These are phyloP conservation scores for Hetaerina americana DNA, from an alignment of 1,140 invertebrate genomes.

Conservation along the genomic window DNA sequence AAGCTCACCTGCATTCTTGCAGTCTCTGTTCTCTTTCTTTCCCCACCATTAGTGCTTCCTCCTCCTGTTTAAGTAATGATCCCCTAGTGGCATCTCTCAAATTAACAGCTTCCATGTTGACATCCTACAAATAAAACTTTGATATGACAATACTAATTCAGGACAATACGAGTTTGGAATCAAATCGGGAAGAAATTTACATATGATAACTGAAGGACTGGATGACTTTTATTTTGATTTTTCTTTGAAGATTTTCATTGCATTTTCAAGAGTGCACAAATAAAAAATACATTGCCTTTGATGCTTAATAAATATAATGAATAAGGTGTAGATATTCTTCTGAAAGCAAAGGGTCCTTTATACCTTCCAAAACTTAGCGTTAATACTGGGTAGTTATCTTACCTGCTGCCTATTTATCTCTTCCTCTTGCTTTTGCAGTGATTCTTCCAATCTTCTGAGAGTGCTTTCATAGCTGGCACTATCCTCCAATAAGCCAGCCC, in stretches of 20 bases:
- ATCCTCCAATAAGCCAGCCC: conserved; percentile 51
- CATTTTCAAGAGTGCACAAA: background rate
- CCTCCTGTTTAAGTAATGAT: conserved; percentile 49
- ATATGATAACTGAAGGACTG: too few relatives aligned
- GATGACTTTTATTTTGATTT: too few relatives aligned
- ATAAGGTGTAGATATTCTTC: background rate
- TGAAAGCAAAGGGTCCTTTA: too few relatives aligned
- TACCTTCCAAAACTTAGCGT: too few relatives aligned
- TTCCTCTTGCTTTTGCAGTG: conserved; percentile 46
- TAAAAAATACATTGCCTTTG: too few relatives aligned
- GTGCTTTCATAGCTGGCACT: conserved; percentile 48
- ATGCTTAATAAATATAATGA: too few relatives aligned
- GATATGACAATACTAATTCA: too few relatives aligned
- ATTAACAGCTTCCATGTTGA: conserved; percentile 52
- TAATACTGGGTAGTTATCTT: conserved; percentile 3
- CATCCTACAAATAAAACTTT: too few relatives aligned
- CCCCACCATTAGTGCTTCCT: conserved; percentile 43
- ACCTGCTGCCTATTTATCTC: conserved; percentile 57
- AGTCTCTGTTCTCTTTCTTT: conserved; percentile 47
- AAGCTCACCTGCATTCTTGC: conserved; percentile 33
- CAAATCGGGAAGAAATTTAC: too few relatives aligned
- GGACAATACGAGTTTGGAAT: too few relatives aligned
- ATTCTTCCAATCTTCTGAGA: conserved; percentile 47
- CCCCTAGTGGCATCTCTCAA: conserved; percentile 50
- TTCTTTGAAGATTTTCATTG: background rate